Base-by-base conservation (phyloP, 2,888 invertebrate genomes). In the Pandemis cinnamomeana region DNA sequence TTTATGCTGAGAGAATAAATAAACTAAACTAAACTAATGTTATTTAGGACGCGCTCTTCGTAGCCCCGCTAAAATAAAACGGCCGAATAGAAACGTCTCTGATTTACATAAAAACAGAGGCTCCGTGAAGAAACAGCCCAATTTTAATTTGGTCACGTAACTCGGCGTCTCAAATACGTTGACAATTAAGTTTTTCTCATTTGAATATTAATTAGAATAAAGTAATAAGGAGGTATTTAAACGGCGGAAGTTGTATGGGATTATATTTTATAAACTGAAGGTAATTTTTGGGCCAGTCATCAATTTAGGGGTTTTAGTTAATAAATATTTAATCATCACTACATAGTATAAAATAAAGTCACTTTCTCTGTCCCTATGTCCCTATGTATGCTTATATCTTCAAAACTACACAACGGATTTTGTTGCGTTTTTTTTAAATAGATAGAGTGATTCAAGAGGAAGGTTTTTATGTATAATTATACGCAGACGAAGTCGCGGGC, bases 31-130 rank as follows among this genome's bases (percentile, higher is more conserved):
- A n/a, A n/a, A n/a, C n/a, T n/a, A n/a, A 20, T n/a, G 8, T 20
- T 20, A 27, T 27, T 27, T 11, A 58, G 58, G 11, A 20, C 27
- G 58, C 58, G 58, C 27, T 27, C 60, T 70, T 76, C 42, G 66
- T 77, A 74, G 79, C 79, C 76, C 36, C 71, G 72, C 72, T 13
- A 71, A 63, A 79, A 78, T 79, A 74, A 78, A 79, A 80, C 80
- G 75, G 61, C 78, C 67, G 79, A 84, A 85, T 84, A 79, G 79
- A 82, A 84, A 83, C 80, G 82, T 76, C 72, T 77, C 76, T 78
- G 80, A 82, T 82, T 83, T 78, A 77, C 80, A 81, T 82, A 77
- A 77, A 80, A 81, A 80, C 78, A 79, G 79, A 77, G 80, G 80
- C 77, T 77, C 72, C 75, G 41, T 8, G 15, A 66, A 66, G 51